Conservation (phyloP, 2,888 invertebrate species). For the Boloria euphrosyne region DNA sequence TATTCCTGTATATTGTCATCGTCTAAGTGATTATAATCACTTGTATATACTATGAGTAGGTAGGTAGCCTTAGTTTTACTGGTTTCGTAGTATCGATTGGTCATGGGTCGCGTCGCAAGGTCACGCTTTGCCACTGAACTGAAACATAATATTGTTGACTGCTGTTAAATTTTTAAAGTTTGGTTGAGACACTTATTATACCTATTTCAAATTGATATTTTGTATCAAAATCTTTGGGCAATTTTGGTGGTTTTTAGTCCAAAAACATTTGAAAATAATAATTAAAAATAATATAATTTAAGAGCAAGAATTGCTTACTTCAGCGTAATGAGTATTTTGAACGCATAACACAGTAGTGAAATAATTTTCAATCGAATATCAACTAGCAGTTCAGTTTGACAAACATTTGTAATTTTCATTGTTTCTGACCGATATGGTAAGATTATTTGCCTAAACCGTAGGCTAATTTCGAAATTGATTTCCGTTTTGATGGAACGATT, state of each 20-base stretch:
- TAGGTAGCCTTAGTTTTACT: slow-evolving; percentile 14
- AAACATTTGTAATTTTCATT: slow-evolving; percentile 33
- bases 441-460: slow-evolving; percentile 25
- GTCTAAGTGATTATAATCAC: background rate
- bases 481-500: slow-evolving; percentile 18
- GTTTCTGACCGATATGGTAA: slow-evolving; percentile 22
- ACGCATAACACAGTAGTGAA: slow-evolving; percentile 14
- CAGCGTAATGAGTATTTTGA: slow-evolving; percentile 5
- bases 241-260: no score
- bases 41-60: background rate
- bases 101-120: slow-evolving; percentile 55
- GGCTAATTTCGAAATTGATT: slow-evolving; percentile 16
- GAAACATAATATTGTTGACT: slow-evolving; percentile 28
- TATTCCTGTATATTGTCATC: background rate
- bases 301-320: slow-evolving; percentile 1
- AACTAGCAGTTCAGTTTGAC: slow-evolving; percentile 17
- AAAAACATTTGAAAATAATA: no score
- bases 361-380: slow-evolving; percentile 23
- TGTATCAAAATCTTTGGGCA: no score
- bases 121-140: slow-evolving; percentile 52
- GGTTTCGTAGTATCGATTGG: slow-evolving; percentile 60
- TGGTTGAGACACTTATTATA: background rate
- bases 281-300: no score
- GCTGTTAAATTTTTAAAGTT: slow-evolving; percentile 10
- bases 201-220: background rate